These are phyloP conservation scores for Odontomyia ornata DNA, from an alignment of 2,888 invertebrate genomes.

Conservation along the genomic window DNA sequence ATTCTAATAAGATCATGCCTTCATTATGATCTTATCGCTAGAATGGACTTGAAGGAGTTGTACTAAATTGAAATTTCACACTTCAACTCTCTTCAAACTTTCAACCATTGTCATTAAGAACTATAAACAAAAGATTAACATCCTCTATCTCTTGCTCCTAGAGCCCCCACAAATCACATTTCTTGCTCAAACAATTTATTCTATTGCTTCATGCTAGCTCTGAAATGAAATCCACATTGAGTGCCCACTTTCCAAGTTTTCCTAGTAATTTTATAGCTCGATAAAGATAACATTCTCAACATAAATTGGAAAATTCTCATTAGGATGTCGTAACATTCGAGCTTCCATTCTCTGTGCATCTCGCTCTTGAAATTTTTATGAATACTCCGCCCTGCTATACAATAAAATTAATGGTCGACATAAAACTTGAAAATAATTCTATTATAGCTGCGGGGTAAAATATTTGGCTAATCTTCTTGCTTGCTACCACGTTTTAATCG, in stretches of 20 bases:
- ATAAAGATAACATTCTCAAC: slow-evolving; percentile 43
- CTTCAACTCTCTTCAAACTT: no score
- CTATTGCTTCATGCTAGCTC: background rate
- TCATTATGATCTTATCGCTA: no score
- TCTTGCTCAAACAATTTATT: background rate
- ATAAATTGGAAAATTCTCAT: slow-evolving; percentile 45
- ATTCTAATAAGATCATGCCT: no score
- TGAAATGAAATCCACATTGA: background rate
- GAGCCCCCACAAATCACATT: no score
- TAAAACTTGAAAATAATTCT: slow-evolving; percentile 45
- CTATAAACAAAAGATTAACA: no score
- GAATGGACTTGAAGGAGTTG: no score
- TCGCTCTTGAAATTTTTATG: slow-evolving; percentile 32
- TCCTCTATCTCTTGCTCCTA: no score
- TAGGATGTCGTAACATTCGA: slow-evolving; percentile 32
- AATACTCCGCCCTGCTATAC: slow-evolving; percentile 6
- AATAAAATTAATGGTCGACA: slow-evolving; percentile 41
- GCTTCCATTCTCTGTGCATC: background rate
- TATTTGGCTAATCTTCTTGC: slow-evolving; percentile 44
- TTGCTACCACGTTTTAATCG: slow-evolving; percentile 28
- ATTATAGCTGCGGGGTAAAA: slow-evolving; percentile 43
- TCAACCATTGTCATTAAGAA: no score
- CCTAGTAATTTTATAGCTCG: slow-evolving; percentile 37
- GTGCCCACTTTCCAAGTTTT: background rate
- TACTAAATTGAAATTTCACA: no score